Percentiles rank a stretch among this genome's conserved stretches.
These are phyloP conservation scores for Mantis religiosa DNA, from an alignment of 2,888 invertebrate genomes.

Conservation along the genomic window DNA sequence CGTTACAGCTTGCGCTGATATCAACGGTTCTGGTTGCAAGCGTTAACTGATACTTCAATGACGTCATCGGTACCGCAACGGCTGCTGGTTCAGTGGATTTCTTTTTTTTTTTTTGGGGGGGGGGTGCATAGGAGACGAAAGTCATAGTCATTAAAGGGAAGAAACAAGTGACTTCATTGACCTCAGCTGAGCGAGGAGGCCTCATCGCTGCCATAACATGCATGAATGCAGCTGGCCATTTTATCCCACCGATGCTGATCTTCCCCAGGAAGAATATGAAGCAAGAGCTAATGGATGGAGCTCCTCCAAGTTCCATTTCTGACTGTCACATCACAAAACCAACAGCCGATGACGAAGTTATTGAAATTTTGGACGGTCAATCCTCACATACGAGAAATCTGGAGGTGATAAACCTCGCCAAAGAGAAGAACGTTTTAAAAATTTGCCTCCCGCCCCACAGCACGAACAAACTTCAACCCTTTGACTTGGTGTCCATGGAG, in stretches of 20 bases:
- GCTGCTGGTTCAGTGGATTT: too few species aligned
- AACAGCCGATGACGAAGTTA: too few species aligned
- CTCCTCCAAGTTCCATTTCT: slow-evolving; percentile 6
- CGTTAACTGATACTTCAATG: too few species aligned
- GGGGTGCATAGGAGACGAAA: too few species aligned
- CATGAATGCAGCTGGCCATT: slow-evolving; percentile 10
- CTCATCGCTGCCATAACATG: slow-evolving; percentile 7
- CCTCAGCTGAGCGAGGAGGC: slow-evolving; percentile 17
- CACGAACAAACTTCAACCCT: too few species aligned
- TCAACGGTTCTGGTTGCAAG: too few species aligned
- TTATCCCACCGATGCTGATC: neutral
- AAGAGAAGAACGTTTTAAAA: slow-evolving; percentile 23
- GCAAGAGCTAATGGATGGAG: slow-evolving; percentile 14
- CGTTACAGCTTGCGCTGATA: too few species aligned
- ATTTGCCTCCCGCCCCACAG: slow-evolving; percentile 29
- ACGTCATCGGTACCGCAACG: too few species aligned
- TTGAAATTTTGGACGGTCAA: slow-evolving; percentile 3
- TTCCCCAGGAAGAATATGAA: slow-evolving; percentile 6
- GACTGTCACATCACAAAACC: neutral
- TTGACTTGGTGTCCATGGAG: too few species aligned
- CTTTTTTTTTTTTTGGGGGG: too few species aligned
- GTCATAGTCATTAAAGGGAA: neutral
- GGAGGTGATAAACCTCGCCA: slow-evolving; percentile 24
- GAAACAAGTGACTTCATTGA: slow-evolving; percentile 1
- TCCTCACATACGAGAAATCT: slow-evolving; percentile 1